Evolutionary conservation across 2,888 invertebrate species (phyloP).

Genomic region (Arenicola marina): DNA sequence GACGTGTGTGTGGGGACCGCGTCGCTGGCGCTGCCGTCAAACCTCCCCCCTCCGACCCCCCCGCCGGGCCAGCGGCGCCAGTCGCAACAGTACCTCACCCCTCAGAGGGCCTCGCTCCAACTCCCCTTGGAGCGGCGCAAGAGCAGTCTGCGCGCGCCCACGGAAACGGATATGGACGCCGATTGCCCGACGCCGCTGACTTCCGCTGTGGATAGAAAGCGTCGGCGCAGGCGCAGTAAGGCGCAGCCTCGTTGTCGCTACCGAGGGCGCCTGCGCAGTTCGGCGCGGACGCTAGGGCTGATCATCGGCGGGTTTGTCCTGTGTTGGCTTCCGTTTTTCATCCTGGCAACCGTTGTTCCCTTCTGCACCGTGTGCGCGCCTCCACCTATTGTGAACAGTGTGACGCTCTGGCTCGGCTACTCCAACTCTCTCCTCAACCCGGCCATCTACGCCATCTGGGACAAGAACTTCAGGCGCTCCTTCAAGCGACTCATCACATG

Average conservation of each 20-base stretch:
- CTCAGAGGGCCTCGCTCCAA: background rate
- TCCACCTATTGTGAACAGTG: constrained; percentile 37
- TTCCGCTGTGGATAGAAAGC: background rate
- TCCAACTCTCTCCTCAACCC: constrained; percentile 49
- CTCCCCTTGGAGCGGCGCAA: background rate
- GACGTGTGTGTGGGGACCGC: too few relatives aligned
- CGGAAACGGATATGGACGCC: background rate
- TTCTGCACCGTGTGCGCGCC: constrained; percentile 29
- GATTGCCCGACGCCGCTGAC: background rate
- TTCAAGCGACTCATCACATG: constrained; percentile 27
- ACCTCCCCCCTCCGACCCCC: background rate
- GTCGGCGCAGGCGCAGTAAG: background rate
- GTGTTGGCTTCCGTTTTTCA: constrained; percentile 61
- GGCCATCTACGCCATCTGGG: constrained; percentile 38
- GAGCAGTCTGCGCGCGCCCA: background rate
- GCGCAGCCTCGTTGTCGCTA: background rate
- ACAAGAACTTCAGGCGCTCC: constrained; percentile 34
- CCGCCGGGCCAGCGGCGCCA: background rate
- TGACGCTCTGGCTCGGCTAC: constrained; percentile 60
- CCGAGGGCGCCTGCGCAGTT: constrained; percentile 23
- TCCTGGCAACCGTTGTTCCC: constrained; percentile 53
- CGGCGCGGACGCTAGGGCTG: constrained; percentile 34
- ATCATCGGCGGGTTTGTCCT: constrained; percentile 53
- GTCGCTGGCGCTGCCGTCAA: too few relatives aligned
- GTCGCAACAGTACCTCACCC: background rate